Conservation (phyloP, 2,888 invertebrate species). For the Lithophane socia region DNA sequence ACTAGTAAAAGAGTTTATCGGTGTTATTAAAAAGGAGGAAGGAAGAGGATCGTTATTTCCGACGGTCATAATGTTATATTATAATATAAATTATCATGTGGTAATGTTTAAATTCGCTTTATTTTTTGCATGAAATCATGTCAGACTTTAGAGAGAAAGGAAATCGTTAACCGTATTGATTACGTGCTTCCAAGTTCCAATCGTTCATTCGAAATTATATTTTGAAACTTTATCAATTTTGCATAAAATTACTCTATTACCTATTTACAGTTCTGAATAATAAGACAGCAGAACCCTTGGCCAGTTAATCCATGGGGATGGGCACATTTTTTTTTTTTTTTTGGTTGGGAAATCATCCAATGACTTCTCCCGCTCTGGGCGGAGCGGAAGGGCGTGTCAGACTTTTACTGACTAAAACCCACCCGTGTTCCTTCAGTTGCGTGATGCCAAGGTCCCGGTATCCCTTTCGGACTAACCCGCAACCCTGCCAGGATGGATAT, state of each 20-base stretch:
- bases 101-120: slow-evolving; percentile 37
- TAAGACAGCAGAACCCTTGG: neutral
- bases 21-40: slow-evolving; percentile 61
- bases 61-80: slow-evolving; percentile 45
- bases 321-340: no score
- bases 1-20: slow-evolving; percentile 57
- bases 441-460: no score
- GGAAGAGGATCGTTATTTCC: slow-evolving; percentile 64
- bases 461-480: no score
- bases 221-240: neutral
- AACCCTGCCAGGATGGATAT: no score
- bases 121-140: slow-evolving; percentile 33
- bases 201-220: neutral
- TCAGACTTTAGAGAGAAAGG: slow-evolving; percentile 45
- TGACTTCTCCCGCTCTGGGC: no score
- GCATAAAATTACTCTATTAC: neutral
- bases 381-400: no score
- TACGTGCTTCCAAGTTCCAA: slow-evolving; percentile 4
- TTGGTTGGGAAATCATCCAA: no score
- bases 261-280: neutral
- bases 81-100: slow-evolving; percentile 53
- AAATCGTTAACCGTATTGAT: slow-evolving; percentile 39
- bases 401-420: no score
- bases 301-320: neutral
- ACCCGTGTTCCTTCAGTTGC: no score